Evolutionary conservation across 1,140 invertebrate genomes (phyloP).

Genomic region (Portunus trituberculatus): DNA sequence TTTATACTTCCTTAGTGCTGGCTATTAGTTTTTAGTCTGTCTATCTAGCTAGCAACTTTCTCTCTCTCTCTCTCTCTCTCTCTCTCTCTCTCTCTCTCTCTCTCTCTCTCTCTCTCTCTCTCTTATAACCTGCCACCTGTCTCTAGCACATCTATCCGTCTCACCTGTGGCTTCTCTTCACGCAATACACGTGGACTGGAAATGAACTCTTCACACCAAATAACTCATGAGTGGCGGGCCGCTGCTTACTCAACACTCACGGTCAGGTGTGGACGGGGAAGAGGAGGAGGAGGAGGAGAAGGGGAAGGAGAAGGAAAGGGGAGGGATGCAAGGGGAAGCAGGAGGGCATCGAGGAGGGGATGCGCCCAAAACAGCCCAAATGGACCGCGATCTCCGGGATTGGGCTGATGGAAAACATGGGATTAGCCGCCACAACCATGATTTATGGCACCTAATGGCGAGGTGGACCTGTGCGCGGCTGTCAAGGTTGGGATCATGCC

Average conservation of each 20-base stretch:
- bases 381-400: conserved; percentile 26
- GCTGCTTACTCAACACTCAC: not conserved
- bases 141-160: too few relatives aligned
- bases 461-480: conserved; percentile 29
- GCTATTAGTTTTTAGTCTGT: too few relatives aligned
- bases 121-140: too few relatives aligned
- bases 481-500: conserved; percentile 37
- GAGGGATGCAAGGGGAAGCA: not conserved
- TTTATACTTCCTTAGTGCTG: too few relatives aligned
- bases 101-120: not conserved
- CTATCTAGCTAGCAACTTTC: too few relatives aligned
- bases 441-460: conserved; percentile 59
- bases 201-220: not conserved
- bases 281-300: not conserved
- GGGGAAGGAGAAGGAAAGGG: not conserved
- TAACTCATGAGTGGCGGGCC: not conserved
- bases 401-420: conserved; percentile 58
- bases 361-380: not conserved
- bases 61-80: not conserved
- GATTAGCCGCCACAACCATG: conserved; percentile 57
- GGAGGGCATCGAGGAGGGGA: not conserved
- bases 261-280: not conserved
- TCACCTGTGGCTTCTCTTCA: not conserved
- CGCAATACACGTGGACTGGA: too few relatives aligned
- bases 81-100: conserved; percentile 22